Conservation (phyloP, 23 tunicate species). For the Corella eumyota region DNA sequence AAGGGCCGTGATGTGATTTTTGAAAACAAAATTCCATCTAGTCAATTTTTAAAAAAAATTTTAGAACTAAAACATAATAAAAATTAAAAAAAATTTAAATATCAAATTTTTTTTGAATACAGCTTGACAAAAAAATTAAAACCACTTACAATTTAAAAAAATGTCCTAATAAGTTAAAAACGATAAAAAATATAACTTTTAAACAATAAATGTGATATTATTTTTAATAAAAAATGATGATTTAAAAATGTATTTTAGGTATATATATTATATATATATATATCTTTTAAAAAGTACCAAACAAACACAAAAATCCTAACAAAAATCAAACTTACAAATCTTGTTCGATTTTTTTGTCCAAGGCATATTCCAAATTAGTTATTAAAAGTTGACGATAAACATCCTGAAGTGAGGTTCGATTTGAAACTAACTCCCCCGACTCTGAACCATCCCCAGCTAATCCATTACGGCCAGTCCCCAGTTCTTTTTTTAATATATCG, state of each 20-base stretch:
- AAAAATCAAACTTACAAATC: constrained; percentile 88
- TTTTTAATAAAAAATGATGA: too few relatives aligned
- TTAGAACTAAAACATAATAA: not conserved
- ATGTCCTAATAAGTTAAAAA: too few relatives aligned
- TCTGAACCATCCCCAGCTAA: constrained; percentile 51
- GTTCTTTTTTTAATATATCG: constrained; percentile 70
- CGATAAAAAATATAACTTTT: too few relatives aligned
- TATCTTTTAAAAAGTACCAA: too few relatives aligned
- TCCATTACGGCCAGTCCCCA: constrained; percentile 65
- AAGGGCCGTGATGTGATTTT: constrained; percentile 82
- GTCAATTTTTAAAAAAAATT: not conserved
- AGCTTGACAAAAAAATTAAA: too few relatives aligned
- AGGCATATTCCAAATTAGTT: constrained; percentile 85
- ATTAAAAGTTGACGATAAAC: constrained; percentile 74
- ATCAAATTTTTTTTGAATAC: too few relatives aligned
- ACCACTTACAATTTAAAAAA: too few relatives aligned
- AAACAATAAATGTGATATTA: too few relatives aligned
- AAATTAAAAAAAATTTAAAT: too few relatives aligned
- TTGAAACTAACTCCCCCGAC: constrained; percentile 52
- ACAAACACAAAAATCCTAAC: too few relatives aligned
- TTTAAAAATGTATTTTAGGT: too few relatives aligned
- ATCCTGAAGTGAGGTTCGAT: constrained; percentile 76
- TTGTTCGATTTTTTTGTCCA: constrained; percentile 96
- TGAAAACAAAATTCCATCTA: constrained; percentile 91
- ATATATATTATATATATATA: too few relatives aligned